Conservation (phyloP, 2,888 invertebrate genomes). For the Volucella zonaria region DNA sequence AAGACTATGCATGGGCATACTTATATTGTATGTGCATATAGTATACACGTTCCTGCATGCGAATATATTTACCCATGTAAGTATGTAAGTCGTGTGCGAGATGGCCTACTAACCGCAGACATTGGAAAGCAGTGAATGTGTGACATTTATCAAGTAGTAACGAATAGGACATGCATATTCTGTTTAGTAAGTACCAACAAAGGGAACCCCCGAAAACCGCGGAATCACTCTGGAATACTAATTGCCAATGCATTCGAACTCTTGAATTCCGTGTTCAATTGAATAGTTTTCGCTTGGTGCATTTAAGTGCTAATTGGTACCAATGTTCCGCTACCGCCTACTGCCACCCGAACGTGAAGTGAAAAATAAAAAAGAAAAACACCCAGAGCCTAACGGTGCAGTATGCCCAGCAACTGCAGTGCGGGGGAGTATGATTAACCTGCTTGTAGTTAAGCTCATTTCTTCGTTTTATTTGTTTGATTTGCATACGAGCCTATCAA, state of each 20-base stretch:
- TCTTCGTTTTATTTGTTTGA: constrained; percentile 8
- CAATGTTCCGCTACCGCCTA: constrained; percentile 29
- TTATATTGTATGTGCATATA: no score
- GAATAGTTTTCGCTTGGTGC: constrained; percentile 69
- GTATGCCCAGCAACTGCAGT: constrained; percentile 13
- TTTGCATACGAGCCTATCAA: background rate
- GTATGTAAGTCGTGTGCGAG: no score
- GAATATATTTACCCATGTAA: no score
- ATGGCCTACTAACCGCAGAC: constrained; percentile 50
- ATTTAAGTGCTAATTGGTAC: constrained; percentile 65
- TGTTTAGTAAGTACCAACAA: background rate
- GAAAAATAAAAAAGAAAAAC: constrained; percentile 51
- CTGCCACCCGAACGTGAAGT: constrained; percentile 52
- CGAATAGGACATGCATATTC: constrained; percentile 9
- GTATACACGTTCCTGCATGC: no score
- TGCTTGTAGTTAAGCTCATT: constrained; percentile 14
- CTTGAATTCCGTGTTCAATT: constrained; percentile 60
- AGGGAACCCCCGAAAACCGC: constrained; percentile 52
- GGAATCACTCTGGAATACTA: constrained; percentile 65
- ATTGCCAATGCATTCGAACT: constrained; percentile 62
- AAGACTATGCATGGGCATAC: no score
- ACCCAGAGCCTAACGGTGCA: constrained; percentile 11
- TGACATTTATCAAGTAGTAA: constrained; percentile 50
- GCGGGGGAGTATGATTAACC: background rate
- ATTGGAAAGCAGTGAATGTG: constrained; percentile 65